Evolutionary conservation across 2,888 invertebrate species (phyloP).

Genomic region (Dorcus parallelipipedus): DNA sequence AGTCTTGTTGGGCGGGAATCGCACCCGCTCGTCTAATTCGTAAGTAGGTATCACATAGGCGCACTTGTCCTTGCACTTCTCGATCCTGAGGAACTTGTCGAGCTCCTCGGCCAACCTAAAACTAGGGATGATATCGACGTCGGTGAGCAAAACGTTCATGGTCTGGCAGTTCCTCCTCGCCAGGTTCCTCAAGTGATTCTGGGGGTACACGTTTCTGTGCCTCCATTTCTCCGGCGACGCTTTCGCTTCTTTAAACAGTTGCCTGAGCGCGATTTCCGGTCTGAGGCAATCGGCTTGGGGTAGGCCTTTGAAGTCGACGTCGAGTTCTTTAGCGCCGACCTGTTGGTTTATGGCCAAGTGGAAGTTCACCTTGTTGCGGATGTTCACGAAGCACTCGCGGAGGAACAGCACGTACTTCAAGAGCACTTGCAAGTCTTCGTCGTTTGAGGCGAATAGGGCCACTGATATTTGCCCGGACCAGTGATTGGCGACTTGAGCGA

Average conservation of each 20-base stretch:
- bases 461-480: slow-evolving; percentile 86
- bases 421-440: slow-evolving; percentile 70
- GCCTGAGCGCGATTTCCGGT: slow-evolving; percentile 61
- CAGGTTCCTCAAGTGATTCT: slow-evolving; percentile 84
- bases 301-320: slow-evolving; percentile 39
- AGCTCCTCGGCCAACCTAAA: slow-evolving; percentile 66
- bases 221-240: slow-evolving; percentile 70
- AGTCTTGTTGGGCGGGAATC: slow-evolving; percentile 77
- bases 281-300: slow-evolving; percentile 57
- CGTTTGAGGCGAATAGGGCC: slow-evolving; percentile 75
- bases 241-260: slow-evolving; percentile 59
- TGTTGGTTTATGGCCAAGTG: slow-evolving; percentile 71
- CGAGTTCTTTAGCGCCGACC: slow-evolving; percentile 40
- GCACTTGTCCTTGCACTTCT: slow-evolving; percentile 60
- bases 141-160: slow-evolving; percentile 77
- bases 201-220: slow-evolving; percentile 75
- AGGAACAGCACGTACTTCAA: slow-evolving; percentile 74
- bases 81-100: slow-evolving; percentile 62
- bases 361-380: slow-evolving; percentile 70
- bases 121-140: slow-evolving; percentile 85
- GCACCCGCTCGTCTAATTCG: slow-evolving; percentile 76
- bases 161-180: slow-evolving; percentile 83
- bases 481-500: slow-evolving; percentile 72
- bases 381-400: slow-evolving; percentile 67
- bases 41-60: slow-evolving; percentile 90